Percentiles rank a stretch among this genome's conserved stretches.
Evolutionary conservation across 2,113 vertebrate genomes (phyloP).

Genomic region (Actenoides hombroni): DNA sequence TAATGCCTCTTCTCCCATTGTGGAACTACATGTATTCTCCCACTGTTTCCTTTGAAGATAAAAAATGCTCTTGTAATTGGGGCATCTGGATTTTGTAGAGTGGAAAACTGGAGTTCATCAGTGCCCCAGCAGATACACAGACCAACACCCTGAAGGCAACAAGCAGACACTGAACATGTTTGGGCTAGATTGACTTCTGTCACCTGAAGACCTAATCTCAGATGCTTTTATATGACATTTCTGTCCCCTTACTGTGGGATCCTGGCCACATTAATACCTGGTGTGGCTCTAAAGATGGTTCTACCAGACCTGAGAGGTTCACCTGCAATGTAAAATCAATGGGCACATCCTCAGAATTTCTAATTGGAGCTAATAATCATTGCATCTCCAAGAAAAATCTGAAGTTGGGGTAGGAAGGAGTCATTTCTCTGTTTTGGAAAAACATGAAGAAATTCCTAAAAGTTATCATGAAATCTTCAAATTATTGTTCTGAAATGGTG

Average conservation of each 20-base stretch:
- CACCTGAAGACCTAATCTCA: background rate
- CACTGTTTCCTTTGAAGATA: background rate
- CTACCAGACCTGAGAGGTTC: background rate
- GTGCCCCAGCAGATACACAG: background rate
- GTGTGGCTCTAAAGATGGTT: background rate
- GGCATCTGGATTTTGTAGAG: background rate
- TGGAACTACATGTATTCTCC: background rate
- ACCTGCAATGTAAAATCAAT: background rate
- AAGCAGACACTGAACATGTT: background rate
- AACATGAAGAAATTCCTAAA: background rate
- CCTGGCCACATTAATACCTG: background rate
- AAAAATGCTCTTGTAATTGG: background rate
- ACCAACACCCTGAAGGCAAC: background rate
- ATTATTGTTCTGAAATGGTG: background rate
- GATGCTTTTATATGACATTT: background rate
- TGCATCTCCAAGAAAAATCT: background rate
- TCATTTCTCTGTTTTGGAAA: background rate
- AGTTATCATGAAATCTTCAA: background rate
- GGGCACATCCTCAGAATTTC: background rate
- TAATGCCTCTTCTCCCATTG: background rate
- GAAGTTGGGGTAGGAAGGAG: background rate
- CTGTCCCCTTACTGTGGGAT: background rate
- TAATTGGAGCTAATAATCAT: background rate
- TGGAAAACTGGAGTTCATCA: background rate
- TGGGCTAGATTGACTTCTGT: background rate